Conservation (phyloP, 2,888 invertebrate genomes). For the Pristionchus entomophagus region DNA sequence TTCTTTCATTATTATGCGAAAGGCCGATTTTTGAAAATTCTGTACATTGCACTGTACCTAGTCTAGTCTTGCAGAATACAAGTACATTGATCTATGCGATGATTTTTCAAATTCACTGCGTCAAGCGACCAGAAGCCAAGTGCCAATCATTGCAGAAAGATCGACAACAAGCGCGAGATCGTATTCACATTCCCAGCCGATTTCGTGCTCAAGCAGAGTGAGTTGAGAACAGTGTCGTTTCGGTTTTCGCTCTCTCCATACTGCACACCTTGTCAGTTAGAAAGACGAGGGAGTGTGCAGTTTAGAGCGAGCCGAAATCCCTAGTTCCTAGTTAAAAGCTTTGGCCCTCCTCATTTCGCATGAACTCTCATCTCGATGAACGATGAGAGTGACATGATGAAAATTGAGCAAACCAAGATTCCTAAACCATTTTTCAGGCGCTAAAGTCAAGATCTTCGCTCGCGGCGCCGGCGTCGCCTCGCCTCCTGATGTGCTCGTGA, state of each 20-base stretch:
- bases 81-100: background rate
- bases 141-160: constrained; percentile 50
- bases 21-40: too few species aligned
- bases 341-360: too few species aligned
- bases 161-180: constrained; percentile 67
- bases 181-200: constrained; percentile 70
- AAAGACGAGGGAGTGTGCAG: too few species aligned
- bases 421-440: background rate
- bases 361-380: too few species aligned
- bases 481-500: constrained; percentile 69
- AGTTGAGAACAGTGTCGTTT: too few species aligned
- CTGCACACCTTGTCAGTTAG: too few species aligned
- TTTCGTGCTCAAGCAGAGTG: constrained; percentile 66
- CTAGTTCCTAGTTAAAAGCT: too few species aligned
- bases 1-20: background rate
- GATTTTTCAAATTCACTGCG: background rate
- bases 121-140: background rate
- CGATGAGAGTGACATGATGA: too few species aligned
- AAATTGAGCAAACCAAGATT: background rate
- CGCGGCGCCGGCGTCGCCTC: constrained; percentile 59
- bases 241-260: too few species aligned
- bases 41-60: too few species aligned
- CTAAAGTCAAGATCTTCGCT: constrained; percentile 66
- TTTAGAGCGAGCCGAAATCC: too few species aligned
- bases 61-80: too few species aligned